A percentile compares a stretch with the other conserved stretches of the same genome.
Evolutionary conservation across 1,140 invertebrate genomes (phyloP).

Genomic region (Colletes gigas): DNA sequence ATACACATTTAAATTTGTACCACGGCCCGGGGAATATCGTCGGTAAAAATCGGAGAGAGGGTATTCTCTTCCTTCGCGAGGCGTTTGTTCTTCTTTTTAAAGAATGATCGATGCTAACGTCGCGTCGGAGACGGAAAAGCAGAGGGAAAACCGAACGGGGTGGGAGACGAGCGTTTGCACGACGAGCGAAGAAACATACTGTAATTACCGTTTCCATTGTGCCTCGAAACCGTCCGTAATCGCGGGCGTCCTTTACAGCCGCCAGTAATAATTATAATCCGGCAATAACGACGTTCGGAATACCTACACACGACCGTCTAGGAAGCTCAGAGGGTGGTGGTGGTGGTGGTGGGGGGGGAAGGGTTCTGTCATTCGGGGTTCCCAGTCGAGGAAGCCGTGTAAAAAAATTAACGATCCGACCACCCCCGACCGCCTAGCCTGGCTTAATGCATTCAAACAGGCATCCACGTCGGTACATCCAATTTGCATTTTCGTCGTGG

Average conservation of each 20-base stretch:
- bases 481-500: slow-evolving; percentile 62
- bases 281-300: slow-evolving; percentile 35
- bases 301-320: slow-evolving; percentile 17
- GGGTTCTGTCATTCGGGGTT: slow-evolving; percentile 35
- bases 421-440: background rate
- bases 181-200: background rate
- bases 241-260: background rate
- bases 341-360: too few relatives aligned
- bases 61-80: background rate
- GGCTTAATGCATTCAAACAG: slow-evolving; percentile 37
- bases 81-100: background rate
- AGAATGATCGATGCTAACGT: slow-evolving; percentile 1
- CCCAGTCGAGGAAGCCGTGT: slow-evolving; percentile 28
- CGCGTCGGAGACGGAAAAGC: background rate
- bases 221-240: slow-evolving; percentile 5
- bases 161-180: too few relatives aligned
- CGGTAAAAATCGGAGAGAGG: background rate
- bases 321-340: too few relatives aligned
- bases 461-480: slow-evolving; percentile 24
- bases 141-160: background rate
- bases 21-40: background rate
- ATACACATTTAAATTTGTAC: slow-evolving; percentile 5
- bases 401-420: slow-evolving; percentile 62
- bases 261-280: slow-evolving; percentile 35
- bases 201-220: slow-evolving; percentile 16